These are phyloP conservation scores for Menura novaehollandiae DNA, from an alignment of 2,113 vertebrate species.

Conservation along the genomic window DNA sequence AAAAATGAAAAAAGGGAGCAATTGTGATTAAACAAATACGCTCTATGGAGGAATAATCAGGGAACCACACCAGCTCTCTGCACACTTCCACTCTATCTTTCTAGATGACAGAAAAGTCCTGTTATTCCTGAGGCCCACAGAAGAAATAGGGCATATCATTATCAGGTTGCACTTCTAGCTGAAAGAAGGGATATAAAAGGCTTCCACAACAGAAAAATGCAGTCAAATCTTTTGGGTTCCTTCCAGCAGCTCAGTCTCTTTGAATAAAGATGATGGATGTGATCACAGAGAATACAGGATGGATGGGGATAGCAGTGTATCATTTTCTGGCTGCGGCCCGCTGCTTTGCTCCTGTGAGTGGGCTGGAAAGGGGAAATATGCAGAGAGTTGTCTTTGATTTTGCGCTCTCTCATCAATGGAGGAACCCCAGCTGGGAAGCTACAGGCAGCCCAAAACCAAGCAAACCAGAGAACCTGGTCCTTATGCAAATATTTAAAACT, in stretches of 20 bases:
- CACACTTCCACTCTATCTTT: background rate
- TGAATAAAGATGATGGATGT: background rate
- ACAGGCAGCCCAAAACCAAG: background rate
- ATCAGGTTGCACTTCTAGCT: background rate
- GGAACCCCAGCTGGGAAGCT: background rate
- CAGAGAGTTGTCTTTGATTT: background rate
- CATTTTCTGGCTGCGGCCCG: background rate
- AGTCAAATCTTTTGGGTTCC: background rate
- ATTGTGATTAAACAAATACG: background rate
- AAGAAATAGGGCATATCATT: background rate
- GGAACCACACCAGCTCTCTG: background rate
- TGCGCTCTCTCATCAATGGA: background rate
- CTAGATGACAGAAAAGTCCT: background rate
- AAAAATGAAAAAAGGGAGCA: background rate
- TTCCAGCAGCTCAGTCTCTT: background rate
- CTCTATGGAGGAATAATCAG: background rate
- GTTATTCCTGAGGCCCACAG: background rate
- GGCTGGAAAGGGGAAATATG: background rate
- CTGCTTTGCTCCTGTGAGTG: background rate
- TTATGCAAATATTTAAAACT: constrained; percentile 8
- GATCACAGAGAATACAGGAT: background rate
- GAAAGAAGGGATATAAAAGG: background rate
- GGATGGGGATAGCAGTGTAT: background rate
- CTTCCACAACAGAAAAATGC: background rate
- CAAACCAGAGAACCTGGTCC: background rate